These are phyloP conservation scores for Yponomeuta sedellus DNA, from an alignment of 2,888 invertebrate genomes.

Conservation along the genomic window DNA sequence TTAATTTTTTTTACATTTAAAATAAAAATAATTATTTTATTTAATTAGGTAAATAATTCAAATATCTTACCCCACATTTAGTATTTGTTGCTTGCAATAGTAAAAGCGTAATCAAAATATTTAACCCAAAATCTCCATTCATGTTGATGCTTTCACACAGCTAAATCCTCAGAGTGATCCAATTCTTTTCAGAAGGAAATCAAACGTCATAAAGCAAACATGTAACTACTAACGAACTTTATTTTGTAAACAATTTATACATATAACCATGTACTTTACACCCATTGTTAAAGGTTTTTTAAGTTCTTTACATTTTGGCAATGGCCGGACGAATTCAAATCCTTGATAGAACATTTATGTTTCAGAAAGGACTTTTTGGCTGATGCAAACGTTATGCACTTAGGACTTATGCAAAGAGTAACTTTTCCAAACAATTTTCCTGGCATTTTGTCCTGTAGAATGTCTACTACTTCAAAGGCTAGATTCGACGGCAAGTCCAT, in stretches of 20 bases:
- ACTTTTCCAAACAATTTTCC: slow-evolving; percentile 62
- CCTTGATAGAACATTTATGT: slow-evolving; percentile 51
- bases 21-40: neutral
- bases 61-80: neutral
- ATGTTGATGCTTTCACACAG: neutral
- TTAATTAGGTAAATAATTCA: neutral
- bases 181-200: neutral
- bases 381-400: slow-evolving; percentile 53
- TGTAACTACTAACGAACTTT: neutral
- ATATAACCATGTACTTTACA: neutral
- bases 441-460: slow-evolving; percentile 56
- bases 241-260: neutral
- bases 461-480: slow-evolving; percentile 60
- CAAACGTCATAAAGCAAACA: neutral
- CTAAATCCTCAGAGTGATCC: neutral
- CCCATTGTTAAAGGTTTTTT: neutral
- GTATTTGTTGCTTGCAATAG: neutral
- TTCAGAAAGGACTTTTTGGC: slow-evolving; percentile 55
- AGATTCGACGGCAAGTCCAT: slow-evolving; percentile 64
- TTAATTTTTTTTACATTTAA: neutral
- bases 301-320: slow-evolving; percentile 34
- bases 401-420: slow-evolving; percentile 55
- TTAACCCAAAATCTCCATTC: neutral
- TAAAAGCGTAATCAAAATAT: neutral
- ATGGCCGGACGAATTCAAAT: slow-evolving; percentile 47